These are phyloP conservation scores for Oncorhynchus mykiss DNA, from an alignment of 2,113 vertebrate species.

Conservation along the genomic window DNA sequence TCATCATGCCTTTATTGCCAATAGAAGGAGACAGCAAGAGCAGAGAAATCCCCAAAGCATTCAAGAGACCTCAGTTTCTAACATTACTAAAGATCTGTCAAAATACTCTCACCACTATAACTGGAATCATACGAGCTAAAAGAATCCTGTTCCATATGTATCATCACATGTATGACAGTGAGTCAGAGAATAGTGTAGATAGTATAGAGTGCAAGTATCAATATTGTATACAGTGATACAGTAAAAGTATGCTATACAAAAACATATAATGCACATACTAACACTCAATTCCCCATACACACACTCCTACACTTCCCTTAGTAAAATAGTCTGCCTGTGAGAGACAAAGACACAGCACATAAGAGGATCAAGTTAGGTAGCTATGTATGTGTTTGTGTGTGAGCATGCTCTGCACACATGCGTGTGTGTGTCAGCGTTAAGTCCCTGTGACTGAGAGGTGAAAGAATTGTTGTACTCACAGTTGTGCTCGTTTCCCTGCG, in stretches of 20 bases:
- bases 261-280: not conserved
- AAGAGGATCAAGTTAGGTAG: not conserved
- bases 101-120: not conserved
- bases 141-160: not conserved
- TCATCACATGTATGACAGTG: not conserved
- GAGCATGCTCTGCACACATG: not conserved
- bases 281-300: not conserved
- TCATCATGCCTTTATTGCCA: conserved; percentile 37
- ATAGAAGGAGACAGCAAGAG: conserved; percentile 29
- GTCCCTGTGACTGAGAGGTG: conserved; percentile 60
- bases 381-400: conserved; percentile 15
- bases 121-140: not conserved
- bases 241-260: not conserved
- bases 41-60: conserved; percentile 29
- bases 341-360: conserved; percentile 44
- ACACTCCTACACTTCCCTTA: conserved; percentile 1
- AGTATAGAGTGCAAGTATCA: not conserved
- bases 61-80: conserved; percentile 38
- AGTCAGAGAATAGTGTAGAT: not conserved
- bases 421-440: conserved; percentile 54
- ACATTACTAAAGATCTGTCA: not conserved
- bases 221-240: not conserved
- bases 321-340: conserved; percentile 7
- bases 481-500: conserved; percentile 64
- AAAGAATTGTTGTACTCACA: conserved; percentile 69